Conservation (phyloP, 2,113 vertebrate species). For the Kryptolebias marmoratus region DNA sequence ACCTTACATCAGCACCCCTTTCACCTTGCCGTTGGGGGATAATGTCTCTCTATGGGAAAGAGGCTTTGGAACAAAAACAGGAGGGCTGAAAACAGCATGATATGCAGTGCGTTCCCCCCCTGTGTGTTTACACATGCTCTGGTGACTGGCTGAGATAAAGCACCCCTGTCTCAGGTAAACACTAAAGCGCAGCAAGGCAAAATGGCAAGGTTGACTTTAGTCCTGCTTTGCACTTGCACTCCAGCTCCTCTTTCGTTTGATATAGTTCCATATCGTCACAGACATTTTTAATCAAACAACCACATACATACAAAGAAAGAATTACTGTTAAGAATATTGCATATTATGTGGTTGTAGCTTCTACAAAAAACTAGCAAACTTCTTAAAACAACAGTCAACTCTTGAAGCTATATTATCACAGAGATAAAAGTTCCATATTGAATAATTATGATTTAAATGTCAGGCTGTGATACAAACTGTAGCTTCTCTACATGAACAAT, state of each 20-base stretch:
- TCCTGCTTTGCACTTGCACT: conserved; percentile 51
- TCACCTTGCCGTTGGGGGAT: conserved; percentile 84
- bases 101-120: conserved; percentile 29
- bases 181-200: conserved; percentile 62
- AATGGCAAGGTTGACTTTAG: conserved; percentile 74
- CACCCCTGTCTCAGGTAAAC: conserved; percentile 77
- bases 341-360: not conserved
- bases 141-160: conserved; percentile 71
- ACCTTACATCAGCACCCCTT: conserved; percentile 77
- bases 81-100: conserved; percentile 59
- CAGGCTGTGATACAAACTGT: conserved; percentile 7
- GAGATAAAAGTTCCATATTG: not conserved
- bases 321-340: not conserved
- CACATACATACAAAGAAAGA: not conserved
- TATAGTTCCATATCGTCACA: conserved; percentile 18
- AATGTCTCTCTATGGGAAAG: conserved; percentile 73
- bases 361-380: not conserved
- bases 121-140: conserved; percentile 63
- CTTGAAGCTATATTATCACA: not conserved
- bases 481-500: conserved; percentile 29
- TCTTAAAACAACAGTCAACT: not conserved
- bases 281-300: conserved; percentile 14
- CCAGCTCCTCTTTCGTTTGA: conserved; percentile 51
- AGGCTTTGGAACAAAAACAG: conserved; percentile 66
- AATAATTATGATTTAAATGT: not conserved